Percentiles rank a stretch among this genome's conserved stretches.
These are phyloP conservation scores for Octomys mimax DNA, from an alignment of 2,797 vertebrate species.

Conservation along the genomic window DNA sequence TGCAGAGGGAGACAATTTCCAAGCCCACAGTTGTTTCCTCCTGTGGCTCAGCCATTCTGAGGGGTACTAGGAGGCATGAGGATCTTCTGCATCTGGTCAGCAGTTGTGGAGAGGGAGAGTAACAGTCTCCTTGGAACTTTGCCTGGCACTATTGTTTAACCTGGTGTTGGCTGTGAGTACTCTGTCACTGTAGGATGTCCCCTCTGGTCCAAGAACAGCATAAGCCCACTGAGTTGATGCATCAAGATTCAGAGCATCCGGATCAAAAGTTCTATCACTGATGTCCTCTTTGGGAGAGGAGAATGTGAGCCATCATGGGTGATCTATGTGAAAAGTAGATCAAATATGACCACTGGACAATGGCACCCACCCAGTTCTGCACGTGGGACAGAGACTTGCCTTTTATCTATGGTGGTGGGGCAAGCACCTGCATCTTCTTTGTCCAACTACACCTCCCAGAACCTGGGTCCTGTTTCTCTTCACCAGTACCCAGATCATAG, in stretches of 20 bases:
- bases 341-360: not conserved
- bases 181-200: not conserved
- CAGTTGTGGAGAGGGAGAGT: not conserved
- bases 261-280: not conserved
- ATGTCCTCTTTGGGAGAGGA: not conserved
- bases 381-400: not conserved
- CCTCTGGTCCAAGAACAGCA: not conserved
- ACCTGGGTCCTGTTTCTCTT: not conserved
- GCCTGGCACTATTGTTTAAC: not conserved
- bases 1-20: too few relatives aligned
- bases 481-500: not conserved
- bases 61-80: not conserved
- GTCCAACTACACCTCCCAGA: not conserved
- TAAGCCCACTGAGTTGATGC: not conserved
- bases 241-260: not conserved
- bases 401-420: accelerated
- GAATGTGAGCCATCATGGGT: not conserved
- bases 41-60: not conserved
- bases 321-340: not conserved
- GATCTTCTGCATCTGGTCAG: not conserved
- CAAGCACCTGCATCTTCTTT: not conserved
- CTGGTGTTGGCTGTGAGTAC: too few relatives aligned
- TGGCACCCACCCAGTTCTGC: accelerated
- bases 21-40: not conserved
- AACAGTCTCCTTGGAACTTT: not conserved